These are phyloP conservation scores for Zaprionus vittiger DNA, from an alignment of 1,140 invertebrate species.

Conservation along the genomic window DNA sequence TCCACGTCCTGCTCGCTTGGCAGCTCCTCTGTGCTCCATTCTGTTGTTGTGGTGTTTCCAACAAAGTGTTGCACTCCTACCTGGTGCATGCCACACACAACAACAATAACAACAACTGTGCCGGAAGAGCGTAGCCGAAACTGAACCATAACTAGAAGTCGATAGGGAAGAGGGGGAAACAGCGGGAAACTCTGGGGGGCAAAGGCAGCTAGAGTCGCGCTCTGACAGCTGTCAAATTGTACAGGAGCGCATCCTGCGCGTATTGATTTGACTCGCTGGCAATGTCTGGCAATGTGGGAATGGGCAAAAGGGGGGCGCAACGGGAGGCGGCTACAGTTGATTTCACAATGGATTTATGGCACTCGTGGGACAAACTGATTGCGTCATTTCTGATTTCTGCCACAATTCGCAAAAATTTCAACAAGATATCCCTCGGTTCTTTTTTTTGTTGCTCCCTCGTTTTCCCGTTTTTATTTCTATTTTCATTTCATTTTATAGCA, in stretches of 20 bases:
- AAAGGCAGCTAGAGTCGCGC: slow-evolving; percentile 2
- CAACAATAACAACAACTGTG: not conserved
- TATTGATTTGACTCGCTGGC: slow-evolving; percentile 59
- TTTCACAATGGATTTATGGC: slow-evolving; percentile 77
- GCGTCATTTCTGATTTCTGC: slow-evolving; percentile 74
- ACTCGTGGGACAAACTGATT: slow-evolving; percentile 71
- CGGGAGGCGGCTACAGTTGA: slow-evolving; percentile 50
- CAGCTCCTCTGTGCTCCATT: slow-evolving; percentile 4
- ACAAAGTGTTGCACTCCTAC: slow-evolving; percentile 17
- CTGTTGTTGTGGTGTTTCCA: slow-evolving; percentile 13
- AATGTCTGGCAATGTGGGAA: not conserved
- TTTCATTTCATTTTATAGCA: slow-evolving; percentile 21
- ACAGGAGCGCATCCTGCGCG: slow-evolving; percentile 28
- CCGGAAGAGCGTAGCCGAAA: slow-evolving; percentile 1
- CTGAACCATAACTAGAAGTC: not conserved
- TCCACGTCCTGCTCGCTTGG: slow-evolving; percentile 15
- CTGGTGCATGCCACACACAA: slow-evolving; percentile 30
- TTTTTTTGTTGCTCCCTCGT: slow-evolving; percentile 8
- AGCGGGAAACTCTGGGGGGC: not conserved
- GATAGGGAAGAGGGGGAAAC: not conserved
- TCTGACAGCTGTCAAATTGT: slow-evolving; percentile 34
- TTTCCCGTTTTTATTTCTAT: slow-evolving; percentile 10
- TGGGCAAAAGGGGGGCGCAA: not conserved
- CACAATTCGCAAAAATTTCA: slow-evolving; percentile 58
- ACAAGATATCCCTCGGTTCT: slow-evolving; percentile 25